Base-by-base conservation (phyloP, 2,113 vertebrate genomes). In the Triplophysa siluroides region DNA sequence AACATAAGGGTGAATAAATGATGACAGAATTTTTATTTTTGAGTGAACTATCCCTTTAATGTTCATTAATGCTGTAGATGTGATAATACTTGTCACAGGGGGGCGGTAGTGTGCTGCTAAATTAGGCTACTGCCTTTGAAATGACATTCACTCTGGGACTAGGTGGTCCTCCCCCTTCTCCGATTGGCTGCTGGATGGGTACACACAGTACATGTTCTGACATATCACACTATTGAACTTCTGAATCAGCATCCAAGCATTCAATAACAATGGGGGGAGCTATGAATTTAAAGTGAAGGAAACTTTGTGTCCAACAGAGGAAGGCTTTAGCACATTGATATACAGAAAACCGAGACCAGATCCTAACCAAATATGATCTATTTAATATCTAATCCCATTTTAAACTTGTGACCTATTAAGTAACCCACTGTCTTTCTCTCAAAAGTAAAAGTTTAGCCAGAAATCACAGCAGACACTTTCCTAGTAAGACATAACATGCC, bases 141-240 rank as follows among this genome's bases (percentile, higher is more conserved):
- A 81, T 85, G 79, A 85, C 84, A 72, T 83, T 85, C 66, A 81
- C 45, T 61, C 54, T 11, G 58, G 60, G 58, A 64, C 26, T 45
- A n/a, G 29, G 38, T 67, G 79, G 50, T 65, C 78, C 78, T 56
- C 78, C 78, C 69, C 78, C 47, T 73, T 24, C 75, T 81, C 64
- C 76, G 81, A 83, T 79, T 83, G 83, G 78, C 67, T 71, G 70
- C 43, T 77, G 52, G 56, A 26, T 75, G 66, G 29, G 79, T 67
- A 81, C 81, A 79, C 47, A 76, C 76, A 78, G 84, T 83, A 76
- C 82, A 78, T 81, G 78, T 64, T 52, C 71, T 71, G 23, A 66
- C 64, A 71, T 80, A 66, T 29, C 72, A 79, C 72, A 47, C 76
- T 73, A 67, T 43, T 76, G 52, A 82, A 80, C 71, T 61, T 72